phyloP scores from a whole-genome alignment of 2,888 invertebrate genomes.

The Machimus atricapillus region DNA sequence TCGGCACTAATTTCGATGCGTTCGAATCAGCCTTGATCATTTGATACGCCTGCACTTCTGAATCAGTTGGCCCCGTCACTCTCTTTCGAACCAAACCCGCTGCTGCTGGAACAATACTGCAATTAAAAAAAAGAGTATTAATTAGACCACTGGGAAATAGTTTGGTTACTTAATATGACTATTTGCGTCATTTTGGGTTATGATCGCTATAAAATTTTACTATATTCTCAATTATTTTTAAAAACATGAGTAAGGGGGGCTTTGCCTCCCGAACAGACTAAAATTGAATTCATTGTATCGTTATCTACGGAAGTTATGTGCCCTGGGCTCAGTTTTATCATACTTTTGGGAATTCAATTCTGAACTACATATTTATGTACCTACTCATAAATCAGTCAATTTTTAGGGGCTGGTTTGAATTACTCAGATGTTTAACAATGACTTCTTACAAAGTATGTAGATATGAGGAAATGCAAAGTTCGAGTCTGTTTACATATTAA shows the following conservation, averaged over 20 bases:
- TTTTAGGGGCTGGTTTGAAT: not conserved
- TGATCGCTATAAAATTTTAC: not conserved
- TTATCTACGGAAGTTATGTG: not conserved
- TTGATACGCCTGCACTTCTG: slow-evolving; percentile 81
- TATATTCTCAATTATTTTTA: not conserved
- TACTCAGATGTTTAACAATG: not conserved
- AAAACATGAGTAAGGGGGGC: not conserved
- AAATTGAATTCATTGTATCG: not conserved
- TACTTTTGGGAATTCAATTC: not conserved
- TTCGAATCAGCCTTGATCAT: slow-evolving; percentile 75
- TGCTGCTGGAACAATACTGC: slow-evolving; percentile 87
- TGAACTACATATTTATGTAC: no score
- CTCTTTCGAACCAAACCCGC: slow-evolving; percentile 95
- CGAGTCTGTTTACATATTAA: no score
- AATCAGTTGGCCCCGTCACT: slow-evolving; percentile 74
- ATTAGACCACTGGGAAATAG: not conserved
- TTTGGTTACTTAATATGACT: not conserved
- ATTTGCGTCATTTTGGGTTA: not conserved
- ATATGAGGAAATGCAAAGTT: no score
- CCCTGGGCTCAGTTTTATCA: not conserved
- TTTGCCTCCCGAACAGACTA: not conserved
- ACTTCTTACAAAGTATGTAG: not conserved
- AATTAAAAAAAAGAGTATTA: slow-evolving; percentile 45
- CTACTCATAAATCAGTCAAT: not conserved
- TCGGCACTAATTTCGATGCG: slow-evolving; percentile 71